Base-by-base conservation (phyloP, 1,140 invertebrate genomes). In the Caenorhabditis remanei region DNA sequence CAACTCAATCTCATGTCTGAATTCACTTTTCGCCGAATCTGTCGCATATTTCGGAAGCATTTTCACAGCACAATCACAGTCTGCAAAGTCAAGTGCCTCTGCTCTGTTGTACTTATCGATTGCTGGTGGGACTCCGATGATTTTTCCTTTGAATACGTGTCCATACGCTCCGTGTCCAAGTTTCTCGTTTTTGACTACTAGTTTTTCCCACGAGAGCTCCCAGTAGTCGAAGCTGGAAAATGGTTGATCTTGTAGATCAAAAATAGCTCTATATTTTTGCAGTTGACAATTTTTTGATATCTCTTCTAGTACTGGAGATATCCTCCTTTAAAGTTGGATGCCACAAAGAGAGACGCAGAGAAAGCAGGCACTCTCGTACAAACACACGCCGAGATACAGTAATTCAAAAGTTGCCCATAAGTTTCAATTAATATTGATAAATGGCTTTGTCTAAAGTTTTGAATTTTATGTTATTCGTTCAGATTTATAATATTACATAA, bases 1-100 rank as follows among this genome's bases (percentile, higher is more conserved):
- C 41, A 90, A 96, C 93, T 99, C 97, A 96, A 99, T 98, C 93
- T 99, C 98, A 0, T 96, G 96, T 1, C 99, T 96, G 53, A 99
- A 93, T 90, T 98, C 97, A 94, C 96, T 96, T 95, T 99, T 96
- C 92, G 99, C 97, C 5, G 96, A 95, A 92, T 99, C 97, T 0
- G 96, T 97, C 91, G 98, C 97, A 85, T 96, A 96, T 93, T 98
- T 83, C 50, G 90, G 90, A 16, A 90, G 83, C 90, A 90, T 90
- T n/a, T 90, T 90, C 48, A 87, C 87, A 32, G 87, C 87, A 79
- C 82, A 87, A 46, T 87, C 83, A 41, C 83, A 84, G 43, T 84
- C 83, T 0, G 61, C 40, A 40, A 21, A 85, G 14, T 84, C 90
- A 83, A 75, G 53, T 61, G 58, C 71, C 83, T 58, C 83, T 13